phyloP scores from a whole-genome alignment of 2,113 vertebrate species.

The Cardinalis cardinalis region DNA sequence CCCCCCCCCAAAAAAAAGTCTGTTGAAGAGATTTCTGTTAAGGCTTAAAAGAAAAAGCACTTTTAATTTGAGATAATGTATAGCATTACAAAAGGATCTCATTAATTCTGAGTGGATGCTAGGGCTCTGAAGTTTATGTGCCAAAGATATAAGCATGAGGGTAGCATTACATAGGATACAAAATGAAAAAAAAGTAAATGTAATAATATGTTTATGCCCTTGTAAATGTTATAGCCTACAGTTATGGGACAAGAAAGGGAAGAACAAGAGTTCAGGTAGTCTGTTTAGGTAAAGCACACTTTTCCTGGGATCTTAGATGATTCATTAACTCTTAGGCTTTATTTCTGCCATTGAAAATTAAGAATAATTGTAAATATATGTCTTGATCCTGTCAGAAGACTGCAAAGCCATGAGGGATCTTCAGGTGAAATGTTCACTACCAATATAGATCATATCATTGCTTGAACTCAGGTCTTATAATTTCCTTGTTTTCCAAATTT shows the following conservation, averaged over 20 bases:
- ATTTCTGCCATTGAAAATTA: not conserved
- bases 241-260: not conserved
- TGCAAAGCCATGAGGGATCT: not conserved
- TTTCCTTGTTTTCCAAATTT: not conserved
- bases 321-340: not conserved
- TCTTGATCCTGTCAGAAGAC: not conserved
- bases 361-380: not conserved
- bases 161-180: not conserved
- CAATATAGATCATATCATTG: not conserved
- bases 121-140: not conserved
- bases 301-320: not conserved
- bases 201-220: not conserved
- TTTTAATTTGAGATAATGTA: not conserved
- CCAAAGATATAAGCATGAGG: not conserved
- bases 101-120: not conserved
- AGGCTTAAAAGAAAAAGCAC: not conserved
- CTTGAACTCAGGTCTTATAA: not conserved
- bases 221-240: not conserved
- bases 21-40: not conserved
- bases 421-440: not conserved
- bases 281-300: not conserved
- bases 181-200: not conserved
- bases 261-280: not conserved
- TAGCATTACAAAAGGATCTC: not conserved
- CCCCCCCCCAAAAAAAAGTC: not conserved